Evolutionary conservation across 2,888 invertebrate genomes (phyloP).

Genomic region (Incurvaria masculella): DNA sequence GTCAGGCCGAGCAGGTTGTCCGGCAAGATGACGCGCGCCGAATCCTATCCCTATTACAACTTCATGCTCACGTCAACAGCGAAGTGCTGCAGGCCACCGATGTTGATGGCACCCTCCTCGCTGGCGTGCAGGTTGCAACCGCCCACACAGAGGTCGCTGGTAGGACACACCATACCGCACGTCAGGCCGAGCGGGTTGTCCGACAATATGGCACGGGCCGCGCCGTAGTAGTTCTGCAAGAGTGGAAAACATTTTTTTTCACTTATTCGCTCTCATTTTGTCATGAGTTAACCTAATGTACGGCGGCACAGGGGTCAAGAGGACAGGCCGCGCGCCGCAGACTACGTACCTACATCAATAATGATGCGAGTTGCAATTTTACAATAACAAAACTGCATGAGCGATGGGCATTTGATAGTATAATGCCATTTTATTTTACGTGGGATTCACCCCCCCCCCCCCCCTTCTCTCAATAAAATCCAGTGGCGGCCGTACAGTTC

Average conservation of each 20-base stretch:
- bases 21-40: conserved; percentile 92
- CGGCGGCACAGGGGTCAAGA: neutral
- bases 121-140: conserved; percentile 95
- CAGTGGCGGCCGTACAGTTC: no score
- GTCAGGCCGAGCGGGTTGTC: conserved; percentile 96
- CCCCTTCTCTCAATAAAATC: no score
- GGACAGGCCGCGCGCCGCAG: neutral
- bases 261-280: neutral
- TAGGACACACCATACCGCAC: conserved; percentile 98
- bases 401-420: no score
- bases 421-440: no score
- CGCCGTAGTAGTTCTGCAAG: conserved; percentile 92
- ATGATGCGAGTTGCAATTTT: no score
- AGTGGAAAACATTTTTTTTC: conserved; percentile 1
- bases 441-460: no score
- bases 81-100: conserved; percentile 97
- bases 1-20: conserved; percentile 96
- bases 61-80: conserved; percentile 90
- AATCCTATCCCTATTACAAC: no score
- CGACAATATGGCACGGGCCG: conserved; percentile 92
- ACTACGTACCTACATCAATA: conserved; percentile 5
- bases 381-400: no score
- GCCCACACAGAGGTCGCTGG: conserved; percentile 97
- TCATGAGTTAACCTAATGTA: neutral
- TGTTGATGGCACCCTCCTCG: conserved; percentile 98